Evolutionary conservation across 2,888 invertebrate genomes (phyloP).

Genomic region (Hirtodrosophila trivittata): DNA sequence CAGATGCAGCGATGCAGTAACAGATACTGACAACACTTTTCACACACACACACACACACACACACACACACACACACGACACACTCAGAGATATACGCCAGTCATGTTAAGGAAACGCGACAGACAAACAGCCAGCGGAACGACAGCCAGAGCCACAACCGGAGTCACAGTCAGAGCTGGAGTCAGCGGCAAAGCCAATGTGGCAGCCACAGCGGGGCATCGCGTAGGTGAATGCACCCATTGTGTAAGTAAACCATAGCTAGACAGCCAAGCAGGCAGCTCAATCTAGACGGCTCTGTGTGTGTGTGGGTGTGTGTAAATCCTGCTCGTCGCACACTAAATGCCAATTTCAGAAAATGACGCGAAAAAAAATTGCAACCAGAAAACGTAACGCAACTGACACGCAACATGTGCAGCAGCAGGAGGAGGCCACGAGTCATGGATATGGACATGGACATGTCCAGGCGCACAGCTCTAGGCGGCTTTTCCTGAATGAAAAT

Average conservation of each 20-base stretch:
- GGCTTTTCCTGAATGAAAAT: conserved; percentile 25
- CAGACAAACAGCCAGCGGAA: conserved; percentile 45
- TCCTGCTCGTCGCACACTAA: conserved; percentile 77
- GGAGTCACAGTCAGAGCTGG: conserved; percentile 45
- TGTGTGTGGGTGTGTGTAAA: conserved; percentile 54
- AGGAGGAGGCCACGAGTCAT: background rate
- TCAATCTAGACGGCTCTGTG: conserved; percentile 49
- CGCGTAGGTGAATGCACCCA: conserved; percentile 83
- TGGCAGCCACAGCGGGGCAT: conserved; percentile 66
- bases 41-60: conserved; percentile 42
- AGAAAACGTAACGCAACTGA: conserved; percentile 47
- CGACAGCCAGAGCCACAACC: conserved; percentile 35
- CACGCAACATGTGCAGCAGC: conserved; percentile 63
- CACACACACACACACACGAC: conserved; percentile 23
- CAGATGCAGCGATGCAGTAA: conserved; percentile 78
- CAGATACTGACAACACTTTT: conserved; percentile 78
- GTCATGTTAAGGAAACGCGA: conserved; percentile 68
- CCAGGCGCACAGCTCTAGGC: conserved; percentile 48
- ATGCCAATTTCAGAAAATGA: conserved; percentile 79
- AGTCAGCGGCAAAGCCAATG: conserved; percentile 23
- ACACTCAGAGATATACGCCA: conserved; percentile 12
- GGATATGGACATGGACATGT: conserved; percentile 3
- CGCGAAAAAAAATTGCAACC: conserved; percentile 63
- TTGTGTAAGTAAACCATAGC: conserved; percentile 78
- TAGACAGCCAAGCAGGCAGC: conserved; percentile 59